Conservation (phyloP, 2,888 invertebrate species). For the Drosophila diplacantha region DNA sequence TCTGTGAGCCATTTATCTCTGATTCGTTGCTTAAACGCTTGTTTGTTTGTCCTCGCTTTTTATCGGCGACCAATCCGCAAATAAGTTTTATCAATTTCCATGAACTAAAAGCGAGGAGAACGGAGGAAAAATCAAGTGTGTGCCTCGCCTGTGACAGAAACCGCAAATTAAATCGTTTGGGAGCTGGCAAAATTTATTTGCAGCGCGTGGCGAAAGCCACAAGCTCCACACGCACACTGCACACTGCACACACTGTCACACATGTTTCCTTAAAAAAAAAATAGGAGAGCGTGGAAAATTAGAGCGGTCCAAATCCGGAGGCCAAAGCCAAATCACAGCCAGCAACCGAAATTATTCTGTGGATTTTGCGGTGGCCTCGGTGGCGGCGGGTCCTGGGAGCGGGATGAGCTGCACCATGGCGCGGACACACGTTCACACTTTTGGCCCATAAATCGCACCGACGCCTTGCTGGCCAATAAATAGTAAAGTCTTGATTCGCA, state of each 20-base stretch:
- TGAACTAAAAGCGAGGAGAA: constrained; percentile 11
- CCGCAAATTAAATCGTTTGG: constrained; percentile 73
- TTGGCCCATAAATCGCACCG: constrained; percentile 54
- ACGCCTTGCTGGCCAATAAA: constrained; percentile 68
- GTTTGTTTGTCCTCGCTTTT: constrained; percentile 18
- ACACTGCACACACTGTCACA: constrained; percentile 7
- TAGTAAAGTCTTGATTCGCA: constrained; percentile 51
- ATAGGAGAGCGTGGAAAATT: constrained; percentile 47
- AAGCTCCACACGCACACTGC: constrained; percentile 32
- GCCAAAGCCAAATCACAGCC: constrained; percentile 58
- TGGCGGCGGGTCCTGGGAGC: constrained; percentile 28
- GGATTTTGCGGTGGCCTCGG: constrained; percentile 64
- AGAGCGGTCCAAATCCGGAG: constrained; percentile 41
- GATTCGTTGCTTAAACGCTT: constrained; percentile 35
- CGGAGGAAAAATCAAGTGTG: constrained; percentile 21
- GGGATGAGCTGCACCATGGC: constrained; percentile 1
- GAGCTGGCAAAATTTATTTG: constrained; percentile 59
- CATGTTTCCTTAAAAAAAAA: constrained; percentile 21
- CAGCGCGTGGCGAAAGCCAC: constrained; percentile 52
- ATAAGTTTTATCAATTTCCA: constrained; percentile 58
- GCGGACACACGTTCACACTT: constrained; percentile 47
- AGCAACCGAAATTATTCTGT: constrained; percentile 66
- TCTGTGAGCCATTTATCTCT: constrained; percentile 23
- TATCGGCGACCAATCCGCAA: constrained; percentile 31
- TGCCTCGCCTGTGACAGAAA: constrained; percentile 52